Percentiles rank a stretch among this genome's conserved stretches.
These are phyloP conservation scores for Leptobrachium ailaonicum DNA, from an alignment of 2,113 vertebrate genomes.

Conservation along the genomic window DNA sequence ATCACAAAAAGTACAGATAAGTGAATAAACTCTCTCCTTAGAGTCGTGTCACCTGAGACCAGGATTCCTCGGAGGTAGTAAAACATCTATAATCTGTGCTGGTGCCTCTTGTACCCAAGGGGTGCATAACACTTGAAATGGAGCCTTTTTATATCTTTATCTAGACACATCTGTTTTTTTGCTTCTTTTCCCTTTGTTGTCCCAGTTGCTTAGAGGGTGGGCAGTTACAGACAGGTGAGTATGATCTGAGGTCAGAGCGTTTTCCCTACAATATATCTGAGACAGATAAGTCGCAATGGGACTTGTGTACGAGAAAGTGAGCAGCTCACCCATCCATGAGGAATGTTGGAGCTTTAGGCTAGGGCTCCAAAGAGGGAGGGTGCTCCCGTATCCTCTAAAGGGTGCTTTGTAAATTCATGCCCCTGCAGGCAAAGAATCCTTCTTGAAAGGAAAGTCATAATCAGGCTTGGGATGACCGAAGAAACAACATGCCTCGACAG, in stretches of 20 bases:
- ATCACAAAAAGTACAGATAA: too few species aligned
- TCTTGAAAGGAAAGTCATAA: constrained; percentile 4
- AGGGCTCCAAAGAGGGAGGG: neutral
- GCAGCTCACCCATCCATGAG: neutral
- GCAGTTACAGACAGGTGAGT: constrained; percentile 9
- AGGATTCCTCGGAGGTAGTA: neutral
- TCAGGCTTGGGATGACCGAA: neutral
- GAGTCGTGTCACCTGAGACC: too few species aligned
- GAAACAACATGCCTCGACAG: neutral
- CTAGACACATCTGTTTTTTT: neutral
- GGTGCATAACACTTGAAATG: constrained; percentile 9
- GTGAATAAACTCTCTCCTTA: too few species aligned
- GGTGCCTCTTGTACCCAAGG: neutral
- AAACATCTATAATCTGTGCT: neutral
- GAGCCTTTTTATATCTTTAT: neutral
- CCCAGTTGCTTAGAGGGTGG: neutral
- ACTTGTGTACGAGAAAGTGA: constrained; percentile 6
- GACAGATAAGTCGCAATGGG: neutral
- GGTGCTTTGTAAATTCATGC: neutral
- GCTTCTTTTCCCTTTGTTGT: constrained; percentile 11
- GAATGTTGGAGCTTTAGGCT: constrained; percentile 17
- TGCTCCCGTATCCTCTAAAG: neutral
- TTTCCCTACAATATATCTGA: neutral
- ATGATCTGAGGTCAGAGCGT: neutral
- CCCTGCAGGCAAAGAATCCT: constrained; percentile 11